These are phyloP conservation scores for Carapus acus DNA, from an alignment of 2,797 vertebrate species.

Conservation along the genomic window DNA sequence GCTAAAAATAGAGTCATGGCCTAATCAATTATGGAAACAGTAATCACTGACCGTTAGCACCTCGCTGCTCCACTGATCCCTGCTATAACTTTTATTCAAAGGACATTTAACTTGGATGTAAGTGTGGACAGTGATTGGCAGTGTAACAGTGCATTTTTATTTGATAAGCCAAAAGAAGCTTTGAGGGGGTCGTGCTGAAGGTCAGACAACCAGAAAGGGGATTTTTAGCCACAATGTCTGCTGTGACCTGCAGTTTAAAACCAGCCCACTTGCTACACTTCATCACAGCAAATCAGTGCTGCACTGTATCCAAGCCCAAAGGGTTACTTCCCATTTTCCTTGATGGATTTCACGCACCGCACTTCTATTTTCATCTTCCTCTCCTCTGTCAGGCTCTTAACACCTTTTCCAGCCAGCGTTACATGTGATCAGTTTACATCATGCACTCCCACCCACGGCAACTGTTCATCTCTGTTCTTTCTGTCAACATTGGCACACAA, in stretches of 20 bases:
- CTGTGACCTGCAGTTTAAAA: neutral
- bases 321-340: constrained; percentile 16
- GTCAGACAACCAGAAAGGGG: neutral
- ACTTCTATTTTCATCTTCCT: constrained; percentile 41
- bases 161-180: constrained; percentile 9
- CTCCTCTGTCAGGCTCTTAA: constrained; percentile 39
- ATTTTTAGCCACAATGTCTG: neutral
- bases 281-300: neutral
- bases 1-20: neutral
- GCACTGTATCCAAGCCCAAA: too few species aligned
- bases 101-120: neutral
- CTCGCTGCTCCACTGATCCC: neutral
- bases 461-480: constrained; percentile 13
- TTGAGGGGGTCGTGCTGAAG: neutral
- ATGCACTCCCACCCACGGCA: too few species aligned
- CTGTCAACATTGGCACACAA: too few species aligned
- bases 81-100: neutral
- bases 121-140: constrained; percentile 16
- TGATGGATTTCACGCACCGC: constrained; percentile 28
- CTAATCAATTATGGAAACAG: neutral
- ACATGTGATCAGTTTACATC: constrained; percentile 26
- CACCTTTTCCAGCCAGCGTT: constrained; percentile 18
- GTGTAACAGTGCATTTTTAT: neutral
- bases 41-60: neutral
- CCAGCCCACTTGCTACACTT: neutral